These are phyloP conservation scores for Drosophila elegans DNA, from an alignment of 1,140 invertebrate genomes.

Conservation along the genomic window DNA sequence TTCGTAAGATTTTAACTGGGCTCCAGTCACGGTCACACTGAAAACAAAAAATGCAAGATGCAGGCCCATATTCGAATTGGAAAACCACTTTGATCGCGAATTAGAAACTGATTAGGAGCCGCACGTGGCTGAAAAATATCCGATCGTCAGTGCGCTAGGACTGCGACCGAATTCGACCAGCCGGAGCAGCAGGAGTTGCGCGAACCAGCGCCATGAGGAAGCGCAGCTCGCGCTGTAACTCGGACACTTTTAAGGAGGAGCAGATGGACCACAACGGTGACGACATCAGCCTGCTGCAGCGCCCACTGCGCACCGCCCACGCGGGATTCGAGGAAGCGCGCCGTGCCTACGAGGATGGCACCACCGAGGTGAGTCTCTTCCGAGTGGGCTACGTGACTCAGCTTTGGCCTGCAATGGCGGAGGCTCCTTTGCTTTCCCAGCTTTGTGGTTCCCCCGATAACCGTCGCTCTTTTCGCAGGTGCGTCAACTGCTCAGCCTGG, in stretches of 20 bases:
- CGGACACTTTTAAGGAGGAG: conserved; percentile 63
- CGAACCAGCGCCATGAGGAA: conserved; percentile 57
- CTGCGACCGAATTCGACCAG: background rate
- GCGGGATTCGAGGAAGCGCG: conserved; percentile 87
- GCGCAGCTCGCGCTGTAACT: conserved; percentile 70
- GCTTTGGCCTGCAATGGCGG: conserved; percentile 57
- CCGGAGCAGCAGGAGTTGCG: background rate
- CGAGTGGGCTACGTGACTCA: conserved; percentile 70
- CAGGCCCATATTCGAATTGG: conserved; percentile 54
- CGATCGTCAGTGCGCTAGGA: conserved; percentile 3
- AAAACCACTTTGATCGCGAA: conserved; percentile 31
- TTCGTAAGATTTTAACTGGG: background rate
- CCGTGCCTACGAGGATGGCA: conserved; percentile 87
- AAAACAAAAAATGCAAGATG: conserved; percentile 73
- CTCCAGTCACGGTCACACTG: conserved; percentile 24
- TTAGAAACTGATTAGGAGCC: conserved; percentile 10
- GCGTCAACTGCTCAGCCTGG: conserved; percentile 89
- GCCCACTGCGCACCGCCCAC: conserved; percentile 87
- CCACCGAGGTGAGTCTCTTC: conserved; percentile 85
- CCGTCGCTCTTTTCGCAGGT: conserved; percentile 86
- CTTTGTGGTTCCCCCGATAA: conserved; percentile 1
- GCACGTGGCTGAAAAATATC: background rate
- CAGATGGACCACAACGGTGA: conserved; percentile 58
- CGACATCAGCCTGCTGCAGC: conserved; percentile 87
- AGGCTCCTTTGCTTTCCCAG: conserved; percentile 12